Evolutionary conservation across 2,888 invertebrate species (phyloP).

Genomic region (Spatulosminthurus flaviceps): DNA sequence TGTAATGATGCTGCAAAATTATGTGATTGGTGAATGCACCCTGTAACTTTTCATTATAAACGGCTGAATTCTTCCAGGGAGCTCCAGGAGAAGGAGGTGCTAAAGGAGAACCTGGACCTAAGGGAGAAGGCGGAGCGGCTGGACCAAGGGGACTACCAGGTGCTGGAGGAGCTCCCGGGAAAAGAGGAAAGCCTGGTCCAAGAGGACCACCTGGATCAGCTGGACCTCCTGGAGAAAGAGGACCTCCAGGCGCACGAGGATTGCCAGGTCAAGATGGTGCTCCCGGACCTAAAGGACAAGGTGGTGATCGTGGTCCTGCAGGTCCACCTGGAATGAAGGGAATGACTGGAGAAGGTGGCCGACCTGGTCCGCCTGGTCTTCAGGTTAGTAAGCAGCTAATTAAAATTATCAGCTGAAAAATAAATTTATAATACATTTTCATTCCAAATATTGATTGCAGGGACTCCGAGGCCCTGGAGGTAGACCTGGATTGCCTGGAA

Average conservation of each 20-base stretch:
- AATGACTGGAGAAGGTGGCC: constrained; percentile 72
- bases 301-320: constrained; percentile 76
- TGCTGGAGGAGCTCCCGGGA: constrained; percentile 78
- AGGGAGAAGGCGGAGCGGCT: constrained; percentile 78
- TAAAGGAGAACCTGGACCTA: constrained; percentile 80
- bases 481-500: constrained; percentile 76
- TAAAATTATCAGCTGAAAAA: no score
- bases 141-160: constrained; percentile 83
- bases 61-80: constrained; percentile 69
- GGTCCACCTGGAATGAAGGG: constrained; percentile 72
- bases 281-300: constrained; percentile 77
- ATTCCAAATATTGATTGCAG: constrained; percentile 65
- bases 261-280: constrained; percentile 80
- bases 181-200: constrained; percentile 81
- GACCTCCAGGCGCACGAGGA: constrained; percentile 73
- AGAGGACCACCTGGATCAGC: constrained; percentile 78
- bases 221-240: constrained; percentile 81
- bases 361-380: constrained; percentile 71
- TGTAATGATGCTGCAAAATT: constrained; percentile 67
- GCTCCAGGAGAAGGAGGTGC: constrained; percentile 80
- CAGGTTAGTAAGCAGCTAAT: constrained; percentile 64
- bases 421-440: neutral
- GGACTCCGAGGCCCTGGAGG: constrained; percentile 75
- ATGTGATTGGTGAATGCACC: neutral
- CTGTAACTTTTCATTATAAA: no score